Conservation (phyloP, 1,140 invertebrate species). For the Polypedilum pembai region DNA sequence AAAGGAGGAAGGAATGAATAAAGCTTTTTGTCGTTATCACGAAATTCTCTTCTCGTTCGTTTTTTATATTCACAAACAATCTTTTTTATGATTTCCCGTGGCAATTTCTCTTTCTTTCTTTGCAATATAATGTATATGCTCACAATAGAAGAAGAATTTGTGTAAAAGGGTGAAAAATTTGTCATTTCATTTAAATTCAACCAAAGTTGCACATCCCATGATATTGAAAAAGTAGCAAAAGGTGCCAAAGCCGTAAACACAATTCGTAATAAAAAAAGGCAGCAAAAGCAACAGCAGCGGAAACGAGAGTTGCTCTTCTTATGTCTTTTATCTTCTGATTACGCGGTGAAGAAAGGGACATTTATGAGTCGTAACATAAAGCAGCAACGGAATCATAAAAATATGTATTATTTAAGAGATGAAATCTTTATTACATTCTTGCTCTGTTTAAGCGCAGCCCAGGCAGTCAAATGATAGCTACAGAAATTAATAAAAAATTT, state of each 20-base stretch:
- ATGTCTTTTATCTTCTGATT: not conserved
- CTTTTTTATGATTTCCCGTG: constrained; percentile 17
- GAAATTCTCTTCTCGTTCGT: no score
- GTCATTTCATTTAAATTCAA: no score
- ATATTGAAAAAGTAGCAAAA: not conserved
- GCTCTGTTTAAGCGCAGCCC: not conserved
- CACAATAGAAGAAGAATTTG: no score
- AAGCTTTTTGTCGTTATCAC: not conserved
- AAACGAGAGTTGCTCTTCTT: not conserved
- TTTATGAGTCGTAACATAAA: constrained; percentile 18
- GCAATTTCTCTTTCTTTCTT: not conserved
- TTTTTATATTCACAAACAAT: constrained; percentile 19
- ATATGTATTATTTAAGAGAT: constrained; percentile 19
- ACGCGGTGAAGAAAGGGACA: constrained; percentile 10
- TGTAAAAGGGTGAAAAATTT: no score
- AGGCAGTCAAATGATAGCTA: not conserved
- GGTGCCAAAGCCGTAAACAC: constrained; percentile 10
- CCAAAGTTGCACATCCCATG: no score
- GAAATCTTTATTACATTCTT: constrained; percentile 8
- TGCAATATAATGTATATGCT: not conserved
- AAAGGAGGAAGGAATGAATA: not conserved
- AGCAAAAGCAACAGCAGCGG: not conserved
- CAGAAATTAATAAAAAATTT: not conserved
- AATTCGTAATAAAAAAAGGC: not conserved
- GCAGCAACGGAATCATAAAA: constrained; percentile 11